These are phyloP conservation scores for Caenorhabditis remanei DNA, from an alignment of 1,140 invertebrate species.

Conservation along the genomic window DNA sequence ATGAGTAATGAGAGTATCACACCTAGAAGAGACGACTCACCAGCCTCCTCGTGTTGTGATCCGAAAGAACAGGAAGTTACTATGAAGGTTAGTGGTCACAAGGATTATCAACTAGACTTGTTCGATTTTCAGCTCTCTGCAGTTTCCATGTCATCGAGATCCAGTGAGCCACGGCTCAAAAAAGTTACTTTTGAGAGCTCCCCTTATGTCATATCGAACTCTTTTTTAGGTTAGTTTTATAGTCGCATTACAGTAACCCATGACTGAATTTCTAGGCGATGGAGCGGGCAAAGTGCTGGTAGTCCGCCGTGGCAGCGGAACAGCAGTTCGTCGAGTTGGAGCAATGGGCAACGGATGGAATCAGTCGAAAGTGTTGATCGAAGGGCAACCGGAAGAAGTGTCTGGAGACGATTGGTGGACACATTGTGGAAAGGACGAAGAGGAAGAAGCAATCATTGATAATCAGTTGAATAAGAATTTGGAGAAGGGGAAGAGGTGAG, in stretches of 20 bases:
- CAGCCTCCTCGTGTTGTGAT: conserved; percentile 10
- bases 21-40: conserved; percentile 17
- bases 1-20: conserved; percentile 46
- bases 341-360: conserved; percentile 3
- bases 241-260: not conserved
- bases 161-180: conserved; percentile 21
- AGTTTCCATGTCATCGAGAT: not conserved
- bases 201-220: conserved; percentile 31
- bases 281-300: conserved; percentile 46
- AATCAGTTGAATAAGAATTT: conserved; percentile 24
- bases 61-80: not conserved
- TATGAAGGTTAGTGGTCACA: not conserved
- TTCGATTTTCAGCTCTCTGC: not conserved
- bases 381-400: not conserved
- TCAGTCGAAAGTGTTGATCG: conserved; percentile 29
- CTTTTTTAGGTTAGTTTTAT: conserved; percentile 26
- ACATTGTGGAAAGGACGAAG: conserved; percentile 14
- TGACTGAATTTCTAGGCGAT: not conserved
- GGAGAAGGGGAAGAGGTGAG: not conserved
- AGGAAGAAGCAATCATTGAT: conserved; percentile 42
- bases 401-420: conserved; percentile 45
- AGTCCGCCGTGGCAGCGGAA: conserved; percentile 43
- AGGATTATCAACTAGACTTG: not conserved
- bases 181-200: conserved; percentile 41
- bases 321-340: conserved; percentile 22